Evolutionary conservation across 2,113 vertebrate species (phyloP), one percentile per base, ranked within the genome.

Genomic region (Vulpes lagopus): DNA sequence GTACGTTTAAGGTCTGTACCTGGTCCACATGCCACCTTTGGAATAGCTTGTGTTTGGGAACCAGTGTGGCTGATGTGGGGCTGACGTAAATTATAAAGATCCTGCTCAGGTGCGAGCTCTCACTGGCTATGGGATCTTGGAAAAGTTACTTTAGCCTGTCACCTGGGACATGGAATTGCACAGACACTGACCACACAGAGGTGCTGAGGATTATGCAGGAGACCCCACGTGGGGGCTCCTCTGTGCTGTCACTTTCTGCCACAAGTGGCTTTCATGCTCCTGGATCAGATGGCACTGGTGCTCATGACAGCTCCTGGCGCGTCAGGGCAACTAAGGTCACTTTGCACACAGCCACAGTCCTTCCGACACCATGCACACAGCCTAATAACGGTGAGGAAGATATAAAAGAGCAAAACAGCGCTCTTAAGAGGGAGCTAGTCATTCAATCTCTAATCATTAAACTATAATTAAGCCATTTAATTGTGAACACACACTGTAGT

Each of bases 141-240:
- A 7, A 49, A 43, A 30, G 57, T 32, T 22, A 49, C 10, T 1
- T 1, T 1, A 12, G 30, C 27, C 8, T 20, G 65, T 43, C 32
- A 32, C 1, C 10, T 12, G 69, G 35, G 32, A 32, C 12, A 12
- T 0, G 23, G 25, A 11, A 25, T 55, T 14, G 38, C 3, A 7
- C 64, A 49, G 84, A 69, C 49, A 9, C 11, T 11, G 83, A 3
- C n/a, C 67, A 11, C 17, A 4, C 0, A 5, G n/a, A 32, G n/a
- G 32, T 3, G 14, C 59, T 10, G 8, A 8, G 59, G 51, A 11
- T 5, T 1, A 12, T 3, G 2, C 27, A 12, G 5, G 60, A 38
- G 51, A 16, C 11, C 0, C 5, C n/a, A 4, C 2, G 6, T 1
- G 8, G 8, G 35, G 14, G 5, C 27, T 20, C 49, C 3, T 64